Evolutionary conservation across 2,113 vertebrate genomes (phyloP).

Genomic region (Sminthopsis crassicaudata): DNA sequence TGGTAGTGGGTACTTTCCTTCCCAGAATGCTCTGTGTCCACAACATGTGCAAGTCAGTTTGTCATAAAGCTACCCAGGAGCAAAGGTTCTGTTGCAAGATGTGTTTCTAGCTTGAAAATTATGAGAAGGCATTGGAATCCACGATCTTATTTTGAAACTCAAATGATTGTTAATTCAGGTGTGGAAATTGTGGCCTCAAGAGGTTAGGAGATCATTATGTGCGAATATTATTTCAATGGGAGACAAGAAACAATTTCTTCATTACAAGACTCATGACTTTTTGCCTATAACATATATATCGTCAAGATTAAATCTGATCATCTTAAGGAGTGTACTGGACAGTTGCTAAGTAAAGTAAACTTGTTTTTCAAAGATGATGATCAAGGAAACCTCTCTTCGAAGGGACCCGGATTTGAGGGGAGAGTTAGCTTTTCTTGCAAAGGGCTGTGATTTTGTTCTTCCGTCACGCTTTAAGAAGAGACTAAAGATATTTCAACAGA

Average conservation of each 20-base stretch:
- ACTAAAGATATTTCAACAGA: conserved; percentile 97
- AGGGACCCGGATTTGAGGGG: conserved; percentile 97
- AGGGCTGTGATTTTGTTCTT: conserved; percentile 99
- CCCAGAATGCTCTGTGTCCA: conserved; percentile 88
- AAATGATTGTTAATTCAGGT: conserved; percentile 82
- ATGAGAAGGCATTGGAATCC: conserved; percentile 86
- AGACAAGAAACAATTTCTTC: conserved; percentile 81
- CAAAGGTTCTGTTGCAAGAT: conserved; percentile 89
- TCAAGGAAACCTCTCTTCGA: conserved; percentile 97
- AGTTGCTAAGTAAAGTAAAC: conserved; percentile 78
- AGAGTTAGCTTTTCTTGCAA: conserved; percentile 97
- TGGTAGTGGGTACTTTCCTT: conserved; percentile 87
- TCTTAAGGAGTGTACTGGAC: conserved; percentile 82
- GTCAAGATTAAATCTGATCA: conserved; percentile 75
- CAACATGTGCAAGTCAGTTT: conserved; percentile 89
- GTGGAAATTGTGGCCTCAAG: conserved; percentile 76
- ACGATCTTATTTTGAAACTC: conserved; percentile 87
- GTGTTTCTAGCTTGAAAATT: conserved; percentile 90
- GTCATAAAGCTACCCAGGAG: conserved; percentile 85
- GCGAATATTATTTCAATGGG: conserved; percentile 79
- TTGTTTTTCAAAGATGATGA: conserved; percentile 94
- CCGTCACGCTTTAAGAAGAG: conserved; percentile 99
- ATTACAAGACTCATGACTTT: conserved; percentile 75
- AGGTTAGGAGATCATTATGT: conserved; percentile 81
- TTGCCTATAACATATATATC: conserved; percentile 72